A percentile compares a stretch with the other conserved stretches of the same genome.
phyloP scores from a whole-genome alignment of 1,140 invertebrate genomes.

The Teleogryllus occipitalis region DNA sequence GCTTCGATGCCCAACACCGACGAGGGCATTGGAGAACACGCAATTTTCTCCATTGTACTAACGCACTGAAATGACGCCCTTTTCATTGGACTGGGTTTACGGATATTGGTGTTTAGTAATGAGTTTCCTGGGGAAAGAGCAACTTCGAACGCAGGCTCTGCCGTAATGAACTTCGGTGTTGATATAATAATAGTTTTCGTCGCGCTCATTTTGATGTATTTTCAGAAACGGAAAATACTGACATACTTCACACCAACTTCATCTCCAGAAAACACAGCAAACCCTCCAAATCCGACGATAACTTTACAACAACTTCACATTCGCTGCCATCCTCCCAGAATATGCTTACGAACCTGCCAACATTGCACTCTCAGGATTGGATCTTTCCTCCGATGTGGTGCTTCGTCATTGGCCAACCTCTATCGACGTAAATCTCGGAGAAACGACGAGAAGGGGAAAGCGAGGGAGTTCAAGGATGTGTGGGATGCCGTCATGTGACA shows the following conservation, averaged over 20 bases:
- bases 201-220: not conserved
- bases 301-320: no score
- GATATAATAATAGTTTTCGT: constrained; percentile 17
- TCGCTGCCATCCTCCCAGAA: not conserved
- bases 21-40: not conserved
- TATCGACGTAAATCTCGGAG: not conserved
- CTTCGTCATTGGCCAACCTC: not conserved
- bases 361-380: not conserved
- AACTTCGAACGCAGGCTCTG: not conserved
- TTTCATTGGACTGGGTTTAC: not conserved
- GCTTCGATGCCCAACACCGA: not conserved
- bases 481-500: not conserved
- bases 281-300: no score
- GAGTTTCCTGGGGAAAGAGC: not conserved
- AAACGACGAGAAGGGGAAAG: not conserved
- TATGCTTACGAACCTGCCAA: not conserved
- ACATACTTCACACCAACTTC: no score
- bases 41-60: not conserved
- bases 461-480: no score
- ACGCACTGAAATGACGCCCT: not conserved
- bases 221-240: no score
- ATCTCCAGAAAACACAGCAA: no score
- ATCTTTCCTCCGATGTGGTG: not conserved
- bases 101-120: not conserved
- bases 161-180: not conserved